Evolutionary conservation across 2,888 invertebrate genomes (phyloP), one percentile per base, ranked within the genome.

Genomic region (Protophormia terraenovae): DNA sequence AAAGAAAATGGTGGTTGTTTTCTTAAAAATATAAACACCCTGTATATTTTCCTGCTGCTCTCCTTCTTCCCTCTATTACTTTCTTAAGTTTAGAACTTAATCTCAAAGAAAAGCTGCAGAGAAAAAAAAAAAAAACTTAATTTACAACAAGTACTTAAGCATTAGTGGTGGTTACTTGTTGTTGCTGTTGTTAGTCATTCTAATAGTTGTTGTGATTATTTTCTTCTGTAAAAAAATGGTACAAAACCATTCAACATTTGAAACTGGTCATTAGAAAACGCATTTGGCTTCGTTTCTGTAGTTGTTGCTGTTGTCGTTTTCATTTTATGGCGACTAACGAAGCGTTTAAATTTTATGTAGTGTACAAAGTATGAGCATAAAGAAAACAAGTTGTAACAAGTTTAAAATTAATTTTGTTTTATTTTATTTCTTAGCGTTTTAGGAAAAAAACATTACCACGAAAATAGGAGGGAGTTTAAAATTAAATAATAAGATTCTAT

Each of bases 191-290:
- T 10, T 41, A 41, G 41, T 29, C 10, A n/a, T 19, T 19, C n/a
- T 24, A 22, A 14, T 41, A 62, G 38, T 38, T 47, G 16, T 27
- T 41, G 60, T 22, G 22, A 45, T 24, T 67, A 66, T 35, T 60
- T 62, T 62, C 10, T 47, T 58, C 47, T 41, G 35, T 1, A 45
- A 47, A n/a, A n/a, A n/a, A n/a, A n/a, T n/a, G n/a, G 19, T 32
- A 50, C n/a, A 75, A 67, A 75, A 38, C 60, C 53, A 75, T 69
- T 53, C 19, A 62, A 53, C 62, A 29, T 60, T 73, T 41, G 10
- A 73, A 66, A 78, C 67, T 77, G 67, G 80, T 16, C 84, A 80
- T 77, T 84, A 84, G 80, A 76, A 38, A 50, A 53, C 50, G 19
- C 27, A 16, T 76, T 58, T n/a, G n/a, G n/a, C n/a, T n/a, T n/a